Evolutionary conservation across 2,113 vertebrate genomes (phyloP), one percentile per base, ranked within the genome.

Genomic region (Pituophis catenifer): DNA sequence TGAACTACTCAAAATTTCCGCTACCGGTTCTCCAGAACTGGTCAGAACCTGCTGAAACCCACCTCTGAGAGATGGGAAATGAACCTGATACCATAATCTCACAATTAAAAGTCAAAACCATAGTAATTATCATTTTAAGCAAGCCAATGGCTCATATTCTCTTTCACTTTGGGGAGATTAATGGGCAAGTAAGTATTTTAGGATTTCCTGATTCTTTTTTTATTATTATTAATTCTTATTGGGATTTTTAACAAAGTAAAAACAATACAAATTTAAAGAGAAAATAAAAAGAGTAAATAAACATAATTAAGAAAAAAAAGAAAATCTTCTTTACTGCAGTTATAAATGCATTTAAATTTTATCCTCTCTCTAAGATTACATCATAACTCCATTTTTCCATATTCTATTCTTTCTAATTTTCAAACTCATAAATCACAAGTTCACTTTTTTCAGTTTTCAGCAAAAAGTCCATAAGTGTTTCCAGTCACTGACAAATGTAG

Each of bases 61-160:
- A 48, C 44, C 44, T 48, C 44, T 44, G 38, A 48, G 44, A 48
- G 44, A 48, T 24, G 0, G 53, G 65, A 85, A 24, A 38, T 48
- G 44, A 5, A 48, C 44, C 44, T 48, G 44, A 48, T 48, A 48
- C 44, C 44, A 48, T 48, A 3, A 48, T 93, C 95, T 91, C 89
- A 86, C 2, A 87, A 94, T 93, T 94, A 95, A 96, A 96, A 90
- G 92, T 91, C 88, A 75, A 91, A 70, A 94, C 94, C 89, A 95
- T 95, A 94, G 95, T 96, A 94, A 94, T 54, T 48, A 91, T 95
- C 93, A 21, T 95, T 94, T 92, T 95, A 95, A 94, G 94, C 95
- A 95, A 94, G 57, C 55, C 21, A 29, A 88, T 90, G 81, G 85
- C 29, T 81, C 33, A 38, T 81, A 17, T 81, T 17, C 70, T 17